Base-by-base conservation (phyloP, 2,888 invertebrate genomes). In the Aricia artaxerxes region DNA sequence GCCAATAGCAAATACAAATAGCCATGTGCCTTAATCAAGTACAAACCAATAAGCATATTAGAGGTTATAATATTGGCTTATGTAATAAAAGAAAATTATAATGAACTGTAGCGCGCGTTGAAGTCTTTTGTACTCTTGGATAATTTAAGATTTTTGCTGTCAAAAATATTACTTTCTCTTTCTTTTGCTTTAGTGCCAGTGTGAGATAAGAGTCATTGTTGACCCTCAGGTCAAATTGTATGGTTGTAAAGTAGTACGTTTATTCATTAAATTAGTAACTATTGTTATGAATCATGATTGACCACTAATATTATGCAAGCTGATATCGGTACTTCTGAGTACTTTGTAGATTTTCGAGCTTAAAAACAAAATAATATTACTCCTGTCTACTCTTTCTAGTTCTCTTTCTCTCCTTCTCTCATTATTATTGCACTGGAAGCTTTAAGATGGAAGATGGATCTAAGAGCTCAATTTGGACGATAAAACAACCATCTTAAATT, bases 41-140 rank as follows among this genome's bases (percentile, higher is more conserved):
- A 69, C 13, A 35, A 13, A 38, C 38, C 1, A 69, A 69, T 38
- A 69, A 1, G 31, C 35, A 38, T 13, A 16, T 24, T 24, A 24
- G 24, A 24, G 24, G 24, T 24, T 24, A 24, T 24, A 24, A 24
- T 31, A 64, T 13, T 69, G 69, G 5, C 35, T 69, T 69, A 69
- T 69, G 35, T 38, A 69, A 69, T 69, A 69, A 69, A 13, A 64
- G 64, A 64, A 69, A 69, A 61, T 1, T 69, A 69, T 69, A 35
- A 69, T 35, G 1, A 69, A 69, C 1, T 35, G 35, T 69, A 16
- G 35, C 69, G 35, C 16, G 69, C 69, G 69, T 69, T 69, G 69
- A 69, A 38, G 69, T 69, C 69, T 69, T 69, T 69, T 69, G 69
- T 69, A 69, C 69, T 69, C 16, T 16, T 38, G 35, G 35, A 69